phyloP scores from a whole-genome alignment of 2,113 vertebrate genomes.

The Herpailurus yagouaroundi region DNA sequence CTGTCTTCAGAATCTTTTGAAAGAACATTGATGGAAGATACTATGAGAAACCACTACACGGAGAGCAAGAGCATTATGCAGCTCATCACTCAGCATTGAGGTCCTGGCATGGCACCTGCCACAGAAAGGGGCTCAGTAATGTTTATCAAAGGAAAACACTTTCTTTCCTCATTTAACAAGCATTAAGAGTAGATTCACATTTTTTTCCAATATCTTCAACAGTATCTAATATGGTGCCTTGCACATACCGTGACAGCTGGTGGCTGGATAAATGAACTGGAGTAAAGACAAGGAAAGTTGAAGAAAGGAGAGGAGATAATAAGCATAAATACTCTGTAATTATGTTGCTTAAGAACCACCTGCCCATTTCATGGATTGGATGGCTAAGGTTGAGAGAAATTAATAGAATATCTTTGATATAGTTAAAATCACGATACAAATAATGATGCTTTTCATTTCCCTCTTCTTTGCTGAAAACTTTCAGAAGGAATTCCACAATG shows the following conservation, averaged over 20 bases:
- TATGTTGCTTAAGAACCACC: not conserved
- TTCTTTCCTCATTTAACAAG: not conserved
- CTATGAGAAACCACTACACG: not conserved
- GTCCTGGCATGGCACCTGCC: not conserved
- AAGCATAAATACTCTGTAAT: not conserved
- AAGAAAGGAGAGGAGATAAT: not conserved
- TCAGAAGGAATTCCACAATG: not conserved
- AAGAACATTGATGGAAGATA: not conserved
- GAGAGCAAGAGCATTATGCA: not conserved
- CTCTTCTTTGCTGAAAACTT: not conserved
- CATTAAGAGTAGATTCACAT: not conserved
- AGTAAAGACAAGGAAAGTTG: not conserved
- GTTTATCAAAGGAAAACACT: not conserved
- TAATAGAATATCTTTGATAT: not conserved
- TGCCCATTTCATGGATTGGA: not conserved
- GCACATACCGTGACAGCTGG: not conserved
- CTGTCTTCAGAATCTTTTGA: not conserved
- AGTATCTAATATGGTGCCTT: not conserved
- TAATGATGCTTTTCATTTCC: not conserved
- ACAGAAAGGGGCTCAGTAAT: not conserved
- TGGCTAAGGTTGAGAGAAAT: not conserved
- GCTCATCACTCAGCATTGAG: not conserved
- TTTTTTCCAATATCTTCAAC: not conserved
- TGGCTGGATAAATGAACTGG: not conserved
- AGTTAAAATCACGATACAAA: conserved; percentile 3